Base-by-base conservation (phyloP, 2,797 vertebrate genomes). In the Enteromius viviparus region DNA sequence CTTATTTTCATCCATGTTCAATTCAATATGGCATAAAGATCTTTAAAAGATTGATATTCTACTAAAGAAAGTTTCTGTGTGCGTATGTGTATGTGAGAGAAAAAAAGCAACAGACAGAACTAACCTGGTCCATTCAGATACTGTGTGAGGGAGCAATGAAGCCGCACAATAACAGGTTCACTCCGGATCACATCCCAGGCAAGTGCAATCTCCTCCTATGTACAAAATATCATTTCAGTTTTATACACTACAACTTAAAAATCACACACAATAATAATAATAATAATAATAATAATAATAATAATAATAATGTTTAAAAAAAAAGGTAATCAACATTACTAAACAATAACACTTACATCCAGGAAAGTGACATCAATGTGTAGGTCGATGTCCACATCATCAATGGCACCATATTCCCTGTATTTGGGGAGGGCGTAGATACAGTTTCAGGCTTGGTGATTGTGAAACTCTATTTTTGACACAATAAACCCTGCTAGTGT, bases 351-450 rank as follows among this genome's bases (percentile, higher is more conserved):
- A 96, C 96, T 97, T 93, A 97, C 96, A 93, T 97, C 96, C 89
- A 97, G 94, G 93, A 97, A 97, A 90, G 95, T 96, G 92, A 96
- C 96, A 92, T 97, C 96, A 88, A 97, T 95, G 90, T 96, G 96
- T 85, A 97, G 93, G 92, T 97, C 96, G 89, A 97, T 97, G 92
- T 96, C 96, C 90, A 97, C 96, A 91, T 97, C 96, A 93, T 97
- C 96, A 92, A 97, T 97, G 90, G 96, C 95, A 95, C 96, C 96
- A 89, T 97, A 97, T 95, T 97, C 96, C 96, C 96, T 97, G 91
- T 86, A 85, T 68, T 60, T 26, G 1, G 51, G 53, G 55, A 4
- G 10, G n/a, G n/a, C 9, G 1, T 23, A 23, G 91, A 77, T 4
- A 55, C 34, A 66, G 7, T 74, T 83, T 17, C 19, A 34, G 23